phyloP scores from a whole-genome alignment of 1,140 invertebrate species.

The Luehdorfia chinensis region DNA sequence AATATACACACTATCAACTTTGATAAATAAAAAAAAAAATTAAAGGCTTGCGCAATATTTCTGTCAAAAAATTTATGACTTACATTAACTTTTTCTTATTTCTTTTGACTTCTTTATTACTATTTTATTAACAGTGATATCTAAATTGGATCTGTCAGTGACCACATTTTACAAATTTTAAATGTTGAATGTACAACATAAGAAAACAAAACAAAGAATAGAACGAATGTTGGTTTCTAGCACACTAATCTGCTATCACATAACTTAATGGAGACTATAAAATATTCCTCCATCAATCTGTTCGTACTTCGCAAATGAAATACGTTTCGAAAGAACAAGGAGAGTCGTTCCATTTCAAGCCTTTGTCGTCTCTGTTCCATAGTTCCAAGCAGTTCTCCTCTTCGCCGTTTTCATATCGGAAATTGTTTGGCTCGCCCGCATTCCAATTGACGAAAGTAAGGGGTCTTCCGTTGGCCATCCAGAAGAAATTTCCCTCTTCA shows the following conservation, averaged over 20 bases:
- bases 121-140: no score
- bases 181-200: no score
- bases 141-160: no score
- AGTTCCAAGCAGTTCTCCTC: conserved; percentile 94
- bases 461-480: conserved; percentile 93
- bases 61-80: neutral
- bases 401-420: conserved; percentile 94
- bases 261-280: conserved; percentile 30
- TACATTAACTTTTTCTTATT: no score
- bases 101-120: no score
- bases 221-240: conserved; percentile 44
- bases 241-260: conserved; percentile 58
- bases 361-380: conserved; percentile 94
- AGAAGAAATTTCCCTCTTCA: conserved; percentile 93
- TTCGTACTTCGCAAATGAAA: conserved; percentile 92
- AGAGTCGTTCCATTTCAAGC: conserved; percentile 94
- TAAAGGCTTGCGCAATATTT: neutral
- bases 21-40: neutral
- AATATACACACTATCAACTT: neutral
- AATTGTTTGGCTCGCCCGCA: conserved; percentile 93
- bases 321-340: conserved; percentile 95
- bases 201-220: conserved; percentile 24
- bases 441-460: conserved; percentile 96
- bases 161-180: no score
- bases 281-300: conserved; percentile 56